Conservation (phyloP, 1,140 invertebrate species). For the Hormaphis cornu region DNA sequence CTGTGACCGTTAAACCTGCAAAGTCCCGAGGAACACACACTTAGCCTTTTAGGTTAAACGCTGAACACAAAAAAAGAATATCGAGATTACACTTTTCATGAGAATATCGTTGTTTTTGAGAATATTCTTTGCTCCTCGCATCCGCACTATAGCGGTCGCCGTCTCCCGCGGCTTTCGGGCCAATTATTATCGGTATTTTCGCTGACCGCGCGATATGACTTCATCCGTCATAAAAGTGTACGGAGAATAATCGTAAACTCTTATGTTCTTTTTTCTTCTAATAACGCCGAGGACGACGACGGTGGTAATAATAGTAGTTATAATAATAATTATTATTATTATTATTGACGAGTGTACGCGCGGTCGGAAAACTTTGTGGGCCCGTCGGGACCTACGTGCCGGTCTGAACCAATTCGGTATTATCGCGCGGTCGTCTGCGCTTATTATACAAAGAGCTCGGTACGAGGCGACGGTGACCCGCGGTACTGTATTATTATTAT, state of each 20-base stretch:
- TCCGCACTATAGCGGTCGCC: neutral
- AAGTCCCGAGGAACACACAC: too few species aligned
- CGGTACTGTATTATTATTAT: too few species aligned
- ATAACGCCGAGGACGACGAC: too few species aligned
- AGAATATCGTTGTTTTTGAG: too few species aligned
- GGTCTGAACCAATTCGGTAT: slow-evolving; percentile 18
- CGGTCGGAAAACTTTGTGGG: slow-evolving; percentile 12
- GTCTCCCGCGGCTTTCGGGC: neutral
- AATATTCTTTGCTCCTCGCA: neutral
- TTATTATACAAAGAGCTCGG: too few species aligned
- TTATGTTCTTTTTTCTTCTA: neutral
- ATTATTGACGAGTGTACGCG: slow-evolving; percentile 2
- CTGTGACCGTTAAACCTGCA: too few species aligned
- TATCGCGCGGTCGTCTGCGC: neutral
- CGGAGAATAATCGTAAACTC: slow-evolving; percentile 22
- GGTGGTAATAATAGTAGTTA: slow-evolving; percentile 23
- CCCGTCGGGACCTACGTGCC: slow-evolving; percentile 25
- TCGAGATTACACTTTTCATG: too few species aligned
- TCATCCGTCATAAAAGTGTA: slow-evolving; percentile 24
- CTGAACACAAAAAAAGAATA: too few species aligned
- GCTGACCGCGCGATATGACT: neutral
- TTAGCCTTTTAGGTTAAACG: too few species aligned
- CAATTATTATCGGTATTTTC: slow-evolving; percentile 4
- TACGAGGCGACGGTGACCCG: too few species aligned
- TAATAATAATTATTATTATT: slow-evolving; percentile 26